A percentile compares a stretch with the other conserved stretches of the same genome.
Conservation (phyloP, 2,888 invertebrate genomes). For the Pimpla rufipes region DNA sequence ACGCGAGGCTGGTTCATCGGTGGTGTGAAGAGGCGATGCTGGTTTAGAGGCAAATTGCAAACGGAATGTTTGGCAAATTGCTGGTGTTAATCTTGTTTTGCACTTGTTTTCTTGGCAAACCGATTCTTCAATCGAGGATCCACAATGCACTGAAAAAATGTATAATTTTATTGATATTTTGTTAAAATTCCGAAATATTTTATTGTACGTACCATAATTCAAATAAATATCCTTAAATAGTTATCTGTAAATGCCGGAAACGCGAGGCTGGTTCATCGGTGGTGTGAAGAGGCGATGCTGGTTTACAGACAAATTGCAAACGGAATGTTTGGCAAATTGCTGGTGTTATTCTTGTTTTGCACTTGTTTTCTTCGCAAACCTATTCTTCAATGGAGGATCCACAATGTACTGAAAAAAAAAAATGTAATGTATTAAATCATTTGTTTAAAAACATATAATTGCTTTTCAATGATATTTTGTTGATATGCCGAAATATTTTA, state of each 20-base stretch:
- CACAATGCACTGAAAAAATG: too few relatives aligned
- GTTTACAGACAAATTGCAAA: neutral
- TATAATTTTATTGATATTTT: too few relatives aligned
- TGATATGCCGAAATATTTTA: too few relatives aligned
- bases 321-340: neutral
- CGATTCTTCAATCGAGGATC: too few relatives aligned
- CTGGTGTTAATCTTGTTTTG: neutral
- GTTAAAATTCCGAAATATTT: too few relatives aligned
- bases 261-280: neutral
- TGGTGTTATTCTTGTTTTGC: neutral
- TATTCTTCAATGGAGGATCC: too few relatives aligned
- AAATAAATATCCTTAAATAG: too few relatives aligned
- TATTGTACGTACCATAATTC: too few relatives aligned
- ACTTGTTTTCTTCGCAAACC: neutral
- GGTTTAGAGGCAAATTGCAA: neutral
- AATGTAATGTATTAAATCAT: too few relatives aligned
- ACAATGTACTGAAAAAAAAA: too few relatives aligned
- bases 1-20: slow-evolving; percentile 2
- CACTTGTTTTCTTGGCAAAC: neutral
- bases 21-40: neutral
- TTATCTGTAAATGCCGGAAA: slow-evolving; percentile 24
- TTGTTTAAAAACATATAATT: too few relatives aligned
- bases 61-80: neutral
- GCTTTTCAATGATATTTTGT: too few relatives aligned
- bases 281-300: neutral